Evolutionary conservation across 2,113 vertebrate species (phyloP).

Genomic region (Athene noctua): DNA sequence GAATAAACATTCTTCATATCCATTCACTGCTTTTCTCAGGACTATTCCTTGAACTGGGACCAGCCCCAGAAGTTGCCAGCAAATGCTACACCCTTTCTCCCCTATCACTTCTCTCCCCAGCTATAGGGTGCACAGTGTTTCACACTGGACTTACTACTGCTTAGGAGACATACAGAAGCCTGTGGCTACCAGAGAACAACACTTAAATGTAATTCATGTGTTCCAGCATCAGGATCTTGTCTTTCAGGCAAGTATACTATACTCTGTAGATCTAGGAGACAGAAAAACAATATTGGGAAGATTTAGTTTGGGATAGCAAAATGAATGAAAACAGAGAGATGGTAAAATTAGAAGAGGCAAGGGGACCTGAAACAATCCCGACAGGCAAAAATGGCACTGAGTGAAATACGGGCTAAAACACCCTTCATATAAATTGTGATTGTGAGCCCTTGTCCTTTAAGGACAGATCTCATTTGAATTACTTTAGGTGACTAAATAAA

Average conservation of each 20-base stretch:
- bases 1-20: not conserved
- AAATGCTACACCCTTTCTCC: not conserved
- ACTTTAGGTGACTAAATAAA: not conserved
- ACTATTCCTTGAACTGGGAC: not conserved
- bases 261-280: not conserved
- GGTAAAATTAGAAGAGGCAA: not conserved
- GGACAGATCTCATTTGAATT: not conserved
- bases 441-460: not conserved
- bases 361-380: not conserved
- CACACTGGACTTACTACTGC: not conserved
- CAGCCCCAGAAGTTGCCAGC: not conserved
- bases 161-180: not conserved
- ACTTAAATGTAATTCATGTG: not conserved
- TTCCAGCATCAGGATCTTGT: not conserved
- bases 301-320: not conserved
- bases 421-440: not conserved
- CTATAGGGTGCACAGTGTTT: not conserved
- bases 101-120: not conserved
- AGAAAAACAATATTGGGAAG: not conserved
- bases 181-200: not conserved
- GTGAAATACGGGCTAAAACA: not conserved
- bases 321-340: not conserved
- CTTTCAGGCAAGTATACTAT: not conserved
- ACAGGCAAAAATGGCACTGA: not conserved
- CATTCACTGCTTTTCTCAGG: not conserved